phyloP scores from a whole-genome alignment of 2,888 invertebrate genomes.

The Thalpophila matura region DNA sequence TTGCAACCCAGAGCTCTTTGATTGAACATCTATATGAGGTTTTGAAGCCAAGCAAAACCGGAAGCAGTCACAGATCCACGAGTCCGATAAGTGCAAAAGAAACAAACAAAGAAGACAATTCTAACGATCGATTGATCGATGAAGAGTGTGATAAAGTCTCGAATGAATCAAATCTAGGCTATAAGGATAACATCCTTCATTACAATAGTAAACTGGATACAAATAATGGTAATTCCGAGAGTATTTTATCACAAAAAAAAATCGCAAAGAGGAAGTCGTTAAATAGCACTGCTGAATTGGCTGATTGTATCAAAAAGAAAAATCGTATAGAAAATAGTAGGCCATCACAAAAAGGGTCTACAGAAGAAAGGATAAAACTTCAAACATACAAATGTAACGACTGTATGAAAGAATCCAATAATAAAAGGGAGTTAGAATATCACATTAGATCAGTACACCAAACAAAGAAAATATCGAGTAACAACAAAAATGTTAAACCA shows the following conservation, averaged over 20 bases:
- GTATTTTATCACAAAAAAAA: neutral
- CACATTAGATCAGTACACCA: slow-evolving; percentile 10
- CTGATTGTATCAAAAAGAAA: neutral
- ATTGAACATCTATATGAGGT: slow-evolving; percentile 81
- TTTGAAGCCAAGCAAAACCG: slow-evolving; percentile 65
- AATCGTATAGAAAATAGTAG: neutral
- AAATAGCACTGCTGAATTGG: neutral
- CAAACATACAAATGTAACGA: slow-evolving; percentile 20
- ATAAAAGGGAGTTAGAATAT: slow-evolving; percentile 7
- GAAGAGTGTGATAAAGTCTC: neutral
- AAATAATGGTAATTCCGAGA: neutral
- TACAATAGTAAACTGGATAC: slow-evolving; percentile 10
- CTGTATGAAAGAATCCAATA: slow-evolving; percentile 8
- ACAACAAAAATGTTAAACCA: neutral
- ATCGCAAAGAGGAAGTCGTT: neutral
- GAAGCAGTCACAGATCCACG: neutral
- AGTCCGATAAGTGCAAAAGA: slow-evolving; percentile 2
- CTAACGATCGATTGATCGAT: neutral
- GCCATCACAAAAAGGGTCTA: neutral
- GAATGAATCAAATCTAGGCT: slow-evolving; percentile 3
- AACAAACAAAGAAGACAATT: neutral
- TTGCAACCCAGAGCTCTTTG: slow-evolving; percentile 70
- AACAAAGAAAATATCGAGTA: neutral
- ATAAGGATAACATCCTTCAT: neutral
- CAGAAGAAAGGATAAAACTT: neutral